These are phyloP conservation scores for Coenobita brevimanus DNA, from an alignment of 1,140 invertebrate species.

Conservation along the genomic window DNA sequence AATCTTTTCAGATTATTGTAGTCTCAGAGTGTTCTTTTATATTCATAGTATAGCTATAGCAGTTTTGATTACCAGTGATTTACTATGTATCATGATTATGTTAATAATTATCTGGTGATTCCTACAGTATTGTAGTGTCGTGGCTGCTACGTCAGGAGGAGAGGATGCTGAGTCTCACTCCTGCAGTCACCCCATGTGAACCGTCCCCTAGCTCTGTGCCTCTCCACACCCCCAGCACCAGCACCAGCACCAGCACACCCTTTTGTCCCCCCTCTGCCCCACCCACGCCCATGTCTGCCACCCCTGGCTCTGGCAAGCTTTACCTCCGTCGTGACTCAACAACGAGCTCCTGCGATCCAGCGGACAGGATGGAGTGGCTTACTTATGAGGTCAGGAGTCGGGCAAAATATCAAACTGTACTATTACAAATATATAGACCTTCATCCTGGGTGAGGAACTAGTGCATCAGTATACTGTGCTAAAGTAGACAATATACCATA, in stretches of 20 bases:
- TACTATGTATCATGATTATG: no score
- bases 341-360: slow-evolving; percentile 74
- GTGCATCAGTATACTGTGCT: no score
- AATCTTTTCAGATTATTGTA: no score
- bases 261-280: neutral
- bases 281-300: no score
- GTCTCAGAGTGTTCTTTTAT: no score
- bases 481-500: no score
- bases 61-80: no score
- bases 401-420: no score
- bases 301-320: slow-evolving; percentile 34
- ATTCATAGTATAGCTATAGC: no score
- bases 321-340: slow-evolving; percentile 65
- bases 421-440: no score
- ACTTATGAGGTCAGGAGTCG: slow-evolving; percentile 63
- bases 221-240: slow-evolving; percentile 5
- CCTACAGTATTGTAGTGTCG: slow-evolving; percentile 80
- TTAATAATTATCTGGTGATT: no score
- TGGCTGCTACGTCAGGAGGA: slow-evolving; percentile 82
- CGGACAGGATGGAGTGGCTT: slow-evolving; percentile 79
- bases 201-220: slow-evolving; percentile 15
- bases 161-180: slow-evolving; percentile 24
- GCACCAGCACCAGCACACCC: neutral
- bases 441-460: no score
- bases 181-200: slow-evolving; percentile 43